phyloP scores from a whole-genome alignment of 1,140 invertebrate genomes.

The Linepithema humile region DNA sequence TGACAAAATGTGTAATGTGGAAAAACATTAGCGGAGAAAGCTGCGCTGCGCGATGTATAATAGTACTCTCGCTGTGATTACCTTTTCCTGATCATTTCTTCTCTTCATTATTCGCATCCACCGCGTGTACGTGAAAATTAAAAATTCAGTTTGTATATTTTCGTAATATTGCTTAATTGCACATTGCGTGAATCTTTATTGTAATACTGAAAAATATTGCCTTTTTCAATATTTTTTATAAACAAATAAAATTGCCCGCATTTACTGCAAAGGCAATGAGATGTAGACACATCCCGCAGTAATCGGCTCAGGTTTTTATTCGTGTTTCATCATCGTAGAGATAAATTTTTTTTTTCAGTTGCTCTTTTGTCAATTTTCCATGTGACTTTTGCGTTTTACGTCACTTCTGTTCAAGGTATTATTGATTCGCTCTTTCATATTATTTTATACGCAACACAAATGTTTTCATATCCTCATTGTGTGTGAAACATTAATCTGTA shows the following conservation, averaged over 20 bases:
- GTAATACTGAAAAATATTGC: neutral
- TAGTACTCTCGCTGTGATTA: neutral
- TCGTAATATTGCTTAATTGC: constrained; percentile 27
- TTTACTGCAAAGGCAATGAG: neutral
- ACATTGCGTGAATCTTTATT: neutral
- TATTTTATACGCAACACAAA: neutral
- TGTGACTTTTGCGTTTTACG: neutral
- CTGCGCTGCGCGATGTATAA: neutral
- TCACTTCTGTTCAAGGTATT: neutral
- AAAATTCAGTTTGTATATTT: constrained; percentile 24
- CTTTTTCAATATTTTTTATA: neutral
- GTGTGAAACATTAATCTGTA: neutral
- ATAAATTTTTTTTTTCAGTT: constrained; percentile 11
- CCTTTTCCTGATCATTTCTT: constrained; percentile 3
- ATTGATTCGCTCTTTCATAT: neutral
- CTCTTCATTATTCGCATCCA: neutral
- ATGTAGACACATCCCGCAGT: neutral
- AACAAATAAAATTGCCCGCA: constrained; percentile 11
- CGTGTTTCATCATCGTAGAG: neutral
- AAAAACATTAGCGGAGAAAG: constrained; percentile 15
- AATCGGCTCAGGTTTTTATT: neutral
- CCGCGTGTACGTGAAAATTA: neutral
- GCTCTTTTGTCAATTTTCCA: neutral
- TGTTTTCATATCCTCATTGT: neutral
- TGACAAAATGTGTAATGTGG: neutral